These are phyloP conservation scores for Phyllostomus discolor DNA, from an alignment of 2,113 vertebrate genomes.

Conservation along the genomic window DNA sequence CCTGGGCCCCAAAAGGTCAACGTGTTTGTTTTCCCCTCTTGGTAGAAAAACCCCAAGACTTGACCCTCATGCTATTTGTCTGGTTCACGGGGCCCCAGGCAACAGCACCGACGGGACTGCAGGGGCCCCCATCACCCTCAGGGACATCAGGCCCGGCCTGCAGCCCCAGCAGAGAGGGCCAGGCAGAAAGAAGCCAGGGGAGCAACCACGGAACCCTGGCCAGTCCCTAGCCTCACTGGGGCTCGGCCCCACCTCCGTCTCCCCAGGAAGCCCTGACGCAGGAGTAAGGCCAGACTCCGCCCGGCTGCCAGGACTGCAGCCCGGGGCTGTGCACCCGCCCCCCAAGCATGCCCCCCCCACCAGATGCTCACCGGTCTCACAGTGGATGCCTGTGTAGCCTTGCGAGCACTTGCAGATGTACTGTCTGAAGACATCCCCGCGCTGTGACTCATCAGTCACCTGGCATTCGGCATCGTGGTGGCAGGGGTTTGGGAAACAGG, in stretches of 20 bases:
- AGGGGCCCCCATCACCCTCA: not conserved
- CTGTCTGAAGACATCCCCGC: constrained; percentile 90
- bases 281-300: accelerated
- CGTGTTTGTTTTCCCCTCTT: not conserved
- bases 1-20: not conserved
- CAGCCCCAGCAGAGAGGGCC: not conserved
- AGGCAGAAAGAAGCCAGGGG: not conserved
- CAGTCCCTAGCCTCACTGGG: not conserved
- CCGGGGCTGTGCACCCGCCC: no score
- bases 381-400: constrained; percentile 89
- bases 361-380: constrained; percentile 79
- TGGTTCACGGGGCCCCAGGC: not conserved
- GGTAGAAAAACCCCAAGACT: not conserved
- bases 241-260: not conserved
- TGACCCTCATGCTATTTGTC: not conserved
- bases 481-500: constrained; percentile 93
- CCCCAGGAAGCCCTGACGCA: not conserved
- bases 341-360: no score
- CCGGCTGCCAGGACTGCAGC: not conserved
- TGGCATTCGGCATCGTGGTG: constrained; percentile 86
- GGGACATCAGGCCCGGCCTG: not conserved
- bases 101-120: not conserved
- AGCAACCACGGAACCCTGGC: no score
- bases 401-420: constrained; percentile 90
- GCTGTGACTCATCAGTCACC: constrained; percentile 74